A percentile compares a stretch with the other conserved stretches of the same genome.
These are phyloP conservation scores for Talpa occidentalis DNA, from an alignment of 2,113 vertebrate genomes.

Conservation along the genomic window DNA sequence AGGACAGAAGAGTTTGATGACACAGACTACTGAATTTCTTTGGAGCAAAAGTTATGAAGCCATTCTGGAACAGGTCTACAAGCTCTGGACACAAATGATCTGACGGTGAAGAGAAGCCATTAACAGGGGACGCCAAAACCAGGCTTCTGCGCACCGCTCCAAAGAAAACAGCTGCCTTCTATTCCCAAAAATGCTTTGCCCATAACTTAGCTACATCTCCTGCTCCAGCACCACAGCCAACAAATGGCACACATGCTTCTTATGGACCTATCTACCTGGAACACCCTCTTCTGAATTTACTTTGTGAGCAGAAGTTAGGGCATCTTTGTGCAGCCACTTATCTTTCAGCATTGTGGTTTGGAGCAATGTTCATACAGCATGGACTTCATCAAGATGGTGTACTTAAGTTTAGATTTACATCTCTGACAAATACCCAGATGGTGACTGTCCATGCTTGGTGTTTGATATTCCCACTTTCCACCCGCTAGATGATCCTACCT, in stretches of 20 bases:
- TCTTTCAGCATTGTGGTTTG: slow-evolving; percentile 98
- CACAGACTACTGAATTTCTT: slow-evolving; percentile 74
- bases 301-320: slow-evolving; percentile 94
- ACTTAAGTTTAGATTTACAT: slow-evolving; percentile 99
- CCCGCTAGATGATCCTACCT: slow-evolving; percentile 94
- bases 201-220: slow-evolving; percentile 93
- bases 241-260: slow-evolving; percentile 97
- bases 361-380: slow-evolving; percentile 98
- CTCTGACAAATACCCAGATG: slow-evolving; percentile 99
- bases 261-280: slow-evolving; percentile 99
- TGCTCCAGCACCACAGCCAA: slow-evolving; percentile 88
- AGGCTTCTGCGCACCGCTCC: slow-evolving; percentile 92
- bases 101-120: slow-evolving; percentile 92
- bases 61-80: slow-evolving; percentile 99
- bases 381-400: slow-evolving; percentile 98
- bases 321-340: slow-evolving; percentile 98
- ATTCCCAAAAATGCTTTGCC: slow-evolving; percentile 97
- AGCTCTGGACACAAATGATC: slow-evolving; percentile 94
- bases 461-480: slow-evolving; percentile 98
- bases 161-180: slow-evolving; percentile 97
- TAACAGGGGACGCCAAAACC: slow-evolving; percentile 89
- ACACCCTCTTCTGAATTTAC: slow-evolving; percentile 95
- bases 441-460: slow-evolving; percentile 96
- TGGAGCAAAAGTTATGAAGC: slow-evolving; percentile 94
- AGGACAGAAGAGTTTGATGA: slow-evolving; percentile 76